Evolutionary conservation across 2,888 invertebrate genomes (phyloP).

Genomic region (Archips crataeganus): DNA sequence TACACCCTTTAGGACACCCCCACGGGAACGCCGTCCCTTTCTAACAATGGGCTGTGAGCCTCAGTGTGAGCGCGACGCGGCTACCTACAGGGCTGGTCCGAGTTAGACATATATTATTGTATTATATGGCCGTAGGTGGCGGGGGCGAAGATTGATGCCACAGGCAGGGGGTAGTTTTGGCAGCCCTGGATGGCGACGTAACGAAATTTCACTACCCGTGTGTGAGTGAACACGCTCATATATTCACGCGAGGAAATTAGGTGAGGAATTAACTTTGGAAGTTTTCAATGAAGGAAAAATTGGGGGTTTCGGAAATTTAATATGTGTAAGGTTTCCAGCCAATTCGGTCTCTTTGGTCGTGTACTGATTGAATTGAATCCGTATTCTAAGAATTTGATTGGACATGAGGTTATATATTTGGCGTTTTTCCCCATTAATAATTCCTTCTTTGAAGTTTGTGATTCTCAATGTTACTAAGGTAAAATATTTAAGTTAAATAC

Average conservation of each 20-base stretch:
- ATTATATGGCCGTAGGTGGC: constrained; percentile 84
- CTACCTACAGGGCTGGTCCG: constrained; percentile 85
- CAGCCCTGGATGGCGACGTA: constrained; percentile 81
- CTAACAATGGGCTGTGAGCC: constrained; percentile 49
- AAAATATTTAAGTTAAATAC: no score
- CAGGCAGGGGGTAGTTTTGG: constrained; percentile 77
- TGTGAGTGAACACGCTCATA: constrained; percentile 77
- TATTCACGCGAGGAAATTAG: constrained; percentile 80
- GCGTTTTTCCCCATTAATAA: background rate
- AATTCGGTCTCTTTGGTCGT: constrained; percentile 46
- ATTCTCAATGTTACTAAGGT: no score
- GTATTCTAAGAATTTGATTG: constrained; percentile 3
- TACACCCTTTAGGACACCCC: constrained; percentile 85
- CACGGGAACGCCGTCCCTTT: constrained; percentile 63
- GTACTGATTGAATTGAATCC: constrained; percentile 17
- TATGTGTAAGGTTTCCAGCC: constrained; percentile 63
- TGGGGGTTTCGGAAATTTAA: constrained; percentile 67
- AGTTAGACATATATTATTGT: constrained; percentile 86
- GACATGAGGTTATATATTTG: background rate
- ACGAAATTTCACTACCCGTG: constrained; percentile 80
- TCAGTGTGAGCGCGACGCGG: constrained; percentile 57
- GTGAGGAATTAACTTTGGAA: constrained; percentile 81
- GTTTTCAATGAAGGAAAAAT: constrained; percentile 82
- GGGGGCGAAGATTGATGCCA: constrained; percentile 84
- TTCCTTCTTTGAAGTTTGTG: background rate